Percentiles rank a stretch among this genome's conserved stretches.
Evolutionary conservation across 2,797 vertebrate genomes (phyloP).

Genomic region (Megaceryle alcyon): DNA sequence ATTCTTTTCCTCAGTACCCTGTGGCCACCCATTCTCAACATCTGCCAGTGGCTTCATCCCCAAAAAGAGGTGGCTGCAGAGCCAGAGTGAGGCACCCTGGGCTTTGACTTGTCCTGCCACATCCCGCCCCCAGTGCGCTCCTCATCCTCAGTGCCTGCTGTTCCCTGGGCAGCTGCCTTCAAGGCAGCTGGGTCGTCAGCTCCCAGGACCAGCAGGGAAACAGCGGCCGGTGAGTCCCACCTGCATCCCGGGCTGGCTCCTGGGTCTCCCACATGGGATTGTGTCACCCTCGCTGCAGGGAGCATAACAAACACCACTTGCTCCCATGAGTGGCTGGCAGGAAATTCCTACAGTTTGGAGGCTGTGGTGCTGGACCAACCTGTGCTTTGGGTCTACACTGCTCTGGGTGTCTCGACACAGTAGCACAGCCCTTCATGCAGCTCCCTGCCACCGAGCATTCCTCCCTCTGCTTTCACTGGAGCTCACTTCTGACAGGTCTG

Average conservation of each 20-base stretch:
- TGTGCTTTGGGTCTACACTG: rapidly evolving
- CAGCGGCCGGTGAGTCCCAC: neutral
- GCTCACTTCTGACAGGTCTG: rapidly evolving
- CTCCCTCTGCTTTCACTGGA: neutral
- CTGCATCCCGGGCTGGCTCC: neutral
- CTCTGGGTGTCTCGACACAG: neutral
- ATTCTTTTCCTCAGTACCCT: neutral
- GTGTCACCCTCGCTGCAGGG: neutral
- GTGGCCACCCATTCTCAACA: neutral
- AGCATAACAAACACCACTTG: neutral
- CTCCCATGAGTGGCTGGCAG: neutral
- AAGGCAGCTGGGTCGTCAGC: rapidly evolving
- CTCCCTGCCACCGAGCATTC: neutral
- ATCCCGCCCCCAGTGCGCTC: rapidly evolving
- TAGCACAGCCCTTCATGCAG: rapidly evolving
- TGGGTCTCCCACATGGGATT: rapidly evolving
- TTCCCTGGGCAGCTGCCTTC: neutral
- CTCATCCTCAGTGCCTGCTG: rapidly evolving
- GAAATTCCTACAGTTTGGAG: neutral
- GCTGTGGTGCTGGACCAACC: rapidly evolving
- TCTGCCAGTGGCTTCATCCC: neutral
- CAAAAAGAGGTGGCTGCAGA: rapidly evolving
- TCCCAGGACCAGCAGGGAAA: neutral
- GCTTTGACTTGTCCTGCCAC: neutral
- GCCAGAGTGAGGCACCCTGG: neutral